phyloP scores from a whole-genome alignment of 2,888 invertebrate genomes.

The Phorcus lineatus region DNA sequence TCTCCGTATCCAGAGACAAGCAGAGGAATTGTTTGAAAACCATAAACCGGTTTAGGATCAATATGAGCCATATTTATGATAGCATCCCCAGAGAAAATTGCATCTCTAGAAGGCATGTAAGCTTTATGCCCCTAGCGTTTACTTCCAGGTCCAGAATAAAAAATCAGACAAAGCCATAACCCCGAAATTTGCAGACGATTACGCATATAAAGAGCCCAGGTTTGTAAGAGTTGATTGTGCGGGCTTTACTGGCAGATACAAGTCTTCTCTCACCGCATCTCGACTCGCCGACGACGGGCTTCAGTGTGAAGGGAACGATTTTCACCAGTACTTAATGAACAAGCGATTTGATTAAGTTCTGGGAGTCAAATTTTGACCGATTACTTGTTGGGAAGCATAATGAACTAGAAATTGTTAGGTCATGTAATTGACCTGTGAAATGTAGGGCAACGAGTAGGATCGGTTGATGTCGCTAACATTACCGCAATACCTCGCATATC shows the following conservation, averaged over 20 bases:
- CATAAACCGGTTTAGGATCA: constrained; percentile 14
- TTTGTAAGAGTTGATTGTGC: neutral
- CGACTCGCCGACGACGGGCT: constrained; percentile 3
- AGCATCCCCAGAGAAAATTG: constrained; percentile 16
- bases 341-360: too few relatives aligned
- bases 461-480: too few relatives aligned
- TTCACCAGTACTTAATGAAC: too few relatives aligned
- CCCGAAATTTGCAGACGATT: constrained; percentile 5
- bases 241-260: neutral
- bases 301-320: neutral
- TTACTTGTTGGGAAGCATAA: too few relatives aligned
- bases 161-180: constrained; percentile 18
- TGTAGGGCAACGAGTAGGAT: too few relatives aligned
- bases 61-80: neutral
- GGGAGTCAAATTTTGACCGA: too few relatives aligned
- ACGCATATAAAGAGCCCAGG: neutral
- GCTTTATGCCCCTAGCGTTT: constrained; percentile 13
- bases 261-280: neutral
- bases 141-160: constrained; percentile 1
- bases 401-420: too few relatives aligned
- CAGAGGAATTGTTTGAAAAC: neutral
- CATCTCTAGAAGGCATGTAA: neutral
- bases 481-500: too few relatives aligned
- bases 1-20: neutral
- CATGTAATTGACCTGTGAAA: too few relatives aligned